Conservation (phyloP, 1,140 invertebrate species). For the Cherax destructor region DNA sequence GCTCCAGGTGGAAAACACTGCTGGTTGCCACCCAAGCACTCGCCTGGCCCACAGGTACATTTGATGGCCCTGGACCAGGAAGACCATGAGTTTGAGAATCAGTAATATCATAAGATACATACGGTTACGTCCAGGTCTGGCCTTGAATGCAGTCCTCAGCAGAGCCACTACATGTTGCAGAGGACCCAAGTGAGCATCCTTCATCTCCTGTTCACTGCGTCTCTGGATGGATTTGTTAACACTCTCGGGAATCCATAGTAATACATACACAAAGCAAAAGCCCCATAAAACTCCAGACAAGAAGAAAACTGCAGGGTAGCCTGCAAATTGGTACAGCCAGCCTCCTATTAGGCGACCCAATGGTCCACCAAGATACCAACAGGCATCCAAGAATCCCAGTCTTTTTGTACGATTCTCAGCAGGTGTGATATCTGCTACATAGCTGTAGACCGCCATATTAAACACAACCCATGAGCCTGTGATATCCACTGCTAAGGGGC, state of each 20-base stretch:
- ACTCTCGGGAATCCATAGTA: slow-evolving; percentile 51
- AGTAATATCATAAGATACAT: slow-evolving; percentile 23
- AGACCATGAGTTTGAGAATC: slow-evolving; percentile 46
- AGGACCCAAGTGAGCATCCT: slow-evolving; percentile 24
- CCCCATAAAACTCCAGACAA: slow-evolving; percentile 40
- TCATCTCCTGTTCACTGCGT: not conserved
- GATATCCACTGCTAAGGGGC: slow-evolving; percentile 74
- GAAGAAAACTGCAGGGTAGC: slow-evolving; percentile 52
- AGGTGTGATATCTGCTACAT: slow-evolving; percentile 74
- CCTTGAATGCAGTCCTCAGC: slow-evolving; percentile 40
- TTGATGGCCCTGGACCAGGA: slow-evolving; percentile 55
- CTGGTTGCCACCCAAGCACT: slow-evolving; percentile 49
- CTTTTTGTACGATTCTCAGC: slow-evolving; percentile 73
- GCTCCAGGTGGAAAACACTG: slow-evolving; percentile 54
- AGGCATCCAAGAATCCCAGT: slow-evolving; percentile 74
- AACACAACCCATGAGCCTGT: slow-evolving; percentile 74
- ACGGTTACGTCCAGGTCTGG: slow-evolving; percentile 26
- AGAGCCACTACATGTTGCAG: slow-evolving; percentile 49
- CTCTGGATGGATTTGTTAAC: not conserved
- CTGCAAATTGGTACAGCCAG: slow-evolving; percentile 42
- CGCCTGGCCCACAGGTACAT: slow-evolving; percentile 60
- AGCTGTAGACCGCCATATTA: slow-evolving; percentile 75
- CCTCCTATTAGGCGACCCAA: slow-evolving; percentile 66
- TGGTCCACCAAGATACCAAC: slow-evolving; percentile 66
- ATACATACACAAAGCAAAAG: slow-evolving; percentile 62